These are phyloP conservation scores for Leiothrix lutea DNA, from an alignment of 2,113 vertebrate species.

Conservation along the genomic window DNA sequence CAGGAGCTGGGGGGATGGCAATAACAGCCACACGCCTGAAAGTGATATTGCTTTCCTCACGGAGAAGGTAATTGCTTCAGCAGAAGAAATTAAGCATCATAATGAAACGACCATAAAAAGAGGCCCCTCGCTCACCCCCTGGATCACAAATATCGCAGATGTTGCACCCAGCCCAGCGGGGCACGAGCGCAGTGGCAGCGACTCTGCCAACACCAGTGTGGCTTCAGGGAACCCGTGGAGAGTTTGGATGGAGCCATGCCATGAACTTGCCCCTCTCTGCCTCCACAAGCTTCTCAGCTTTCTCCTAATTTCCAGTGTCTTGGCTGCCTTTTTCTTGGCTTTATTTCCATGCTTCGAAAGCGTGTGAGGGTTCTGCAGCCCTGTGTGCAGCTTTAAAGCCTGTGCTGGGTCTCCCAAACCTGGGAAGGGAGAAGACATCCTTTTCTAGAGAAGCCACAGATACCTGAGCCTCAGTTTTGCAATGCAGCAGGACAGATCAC, in stretches of 20 bases:
- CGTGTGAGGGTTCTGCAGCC: fast-evolving
- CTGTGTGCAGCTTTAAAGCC: fast-evolving
- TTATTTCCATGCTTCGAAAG: background rate
- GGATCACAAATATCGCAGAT: fast-evolving
- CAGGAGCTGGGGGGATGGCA: background rate
- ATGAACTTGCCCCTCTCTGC: background rate
- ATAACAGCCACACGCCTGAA: background rate
- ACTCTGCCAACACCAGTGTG: fast-evolving
- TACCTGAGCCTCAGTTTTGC: background rate
- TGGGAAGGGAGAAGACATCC: background rate
- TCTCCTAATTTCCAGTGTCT: fast-evolving
- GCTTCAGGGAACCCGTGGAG: fast-evolving
- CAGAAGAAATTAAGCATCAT: conserved; percentile 2
- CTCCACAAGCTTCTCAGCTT: background rate
- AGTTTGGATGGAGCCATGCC: background rate
- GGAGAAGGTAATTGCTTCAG: background rate
- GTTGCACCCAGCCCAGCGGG: background rate
- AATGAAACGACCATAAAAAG: background rate
- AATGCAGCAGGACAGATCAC: background rate
- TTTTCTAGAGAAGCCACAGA: background rate
- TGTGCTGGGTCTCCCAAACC: fast-evolving
- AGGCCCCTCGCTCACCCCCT: background rate
- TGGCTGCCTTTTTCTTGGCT: background rate
- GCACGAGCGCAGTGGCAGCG: fast-evolving
- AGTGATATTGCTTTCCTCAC: background rate